Evolutionary conservation across 2,888 invertebrate species (phyloP).

Genomic region (Meghimatium bilineatum): DNA sequence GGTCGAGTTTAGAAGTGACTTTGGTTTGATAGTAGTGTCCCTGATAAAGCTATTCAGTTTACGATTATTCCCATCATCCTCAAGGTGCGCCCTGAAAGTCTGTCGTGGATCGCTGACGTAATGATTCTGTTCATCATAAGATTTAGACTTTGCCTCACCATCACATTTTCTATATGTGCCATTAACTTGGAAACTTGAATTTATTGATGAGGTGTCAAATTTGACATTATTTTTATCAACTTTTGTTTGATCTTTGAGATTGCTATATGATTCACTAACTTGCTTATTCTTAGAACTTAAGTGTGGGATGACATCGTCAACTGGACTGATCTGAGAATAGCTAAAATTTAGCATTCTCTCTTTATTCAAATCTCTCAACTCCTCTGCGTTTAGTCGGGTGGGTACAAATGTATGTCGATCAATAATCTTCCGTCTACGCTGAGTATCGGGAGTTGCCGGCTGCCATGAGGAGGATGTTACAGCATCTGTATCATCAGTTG

Average conservation of each 20-base stretch:
- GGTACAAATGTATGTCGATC: constrained; percentile 30
- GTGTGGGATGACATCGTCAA: constrained; percentile 8
- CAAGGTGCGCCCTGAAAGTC: constrained; percentile 57
- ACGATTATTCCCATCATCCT: constrained; percentile 66
- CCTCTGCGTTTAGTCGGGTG: constrained; percentile 17
- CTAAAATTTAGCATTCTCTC: constrained; percentile 47
- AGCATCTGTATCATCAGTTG: constrained; percentile 18
- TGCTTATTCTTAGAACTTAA: no score
- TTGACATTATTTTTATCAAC: background rate
- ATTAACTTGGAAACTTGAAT: background rate
- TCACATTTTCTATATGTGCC: background rate
- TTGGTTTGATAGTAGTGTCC: constrained; percentile 64
- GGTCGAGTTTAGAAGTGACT: constrained; percentile 59
- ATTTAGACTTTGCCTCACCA: background rate
- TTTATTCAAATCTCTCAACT: constrained; percentile 37
- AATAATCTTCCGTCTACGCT: constrained; percentile 42
- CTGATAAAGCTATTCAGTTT: constrained; percentile 61
- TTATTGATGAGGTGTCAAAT: background rate
- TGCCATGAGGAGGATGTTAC: constrained; percentile 11
- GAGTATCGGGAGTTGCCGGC: constrained; percentile 41
- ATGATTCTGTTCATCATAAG: background rate
- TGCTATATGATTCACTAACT: background rate
- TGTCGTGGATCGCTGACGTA: background rate
- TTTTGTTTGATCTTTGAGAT: background rate
- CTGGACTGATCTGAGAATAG: constrained; percentile 34